Percentiles rank a stretch among this genome's conserved stretches.
These are phyloP conservation scores for Uria aalge DNA, from an alignment of 2,113 vertebrate species.

Conservation along the genomic window DNA sequence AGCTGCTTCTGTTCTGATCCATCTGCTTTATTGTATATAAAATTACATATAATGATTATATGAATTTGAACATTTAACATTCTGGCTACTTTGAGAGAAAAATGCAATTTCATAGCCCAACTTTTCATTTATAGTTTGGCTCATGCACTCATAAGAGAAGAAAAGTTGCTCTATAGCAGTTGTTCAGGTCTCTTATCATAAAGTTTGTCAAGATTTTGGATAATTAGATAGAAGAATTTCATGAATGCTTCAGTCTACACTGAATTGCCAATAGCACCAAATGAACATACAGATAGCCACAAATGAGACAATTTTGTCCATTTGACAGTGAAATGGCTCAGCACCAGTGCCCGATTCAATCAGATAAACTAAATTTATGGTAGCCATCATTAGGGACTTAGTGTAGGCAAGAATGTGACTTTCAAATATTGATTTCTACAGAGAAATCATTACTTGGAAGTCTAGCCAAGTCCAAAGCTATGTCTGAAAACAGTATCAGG, in stretches of 20 bases:
- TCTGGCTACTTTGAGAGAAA: background rate
- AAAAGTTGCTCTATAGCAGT: background rate
- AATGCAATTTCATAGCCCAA: background rate
- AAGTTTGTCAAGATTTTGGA: background rate
- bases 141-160: background rate
- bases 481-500: background rate
- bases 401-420: background rate
- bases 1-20: background rate
- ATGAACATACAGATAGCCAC: background rate
- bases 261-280: background rate
- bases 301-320: background rate
- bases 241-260: background rate
- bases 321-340: background rate
- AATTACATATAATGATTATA: conserved; percentile 2
- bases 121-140: background rate
- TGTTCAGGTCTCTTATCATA: background rate
- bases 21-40: conserved; percentile 28
- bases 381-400: background rate
- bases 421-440: background rate
- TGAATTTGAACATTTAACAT: background rate
- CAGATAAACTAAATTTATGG: background rate
- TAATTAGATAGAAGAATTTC: background rate
- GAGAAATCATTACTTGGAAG: background rate
- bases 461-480: background rate
- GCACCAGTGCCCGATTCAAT: background rate